phyloP scores from a whole-genome alignment of 2,797 vertebrate species.

The Tachyglossus aculeatus region DNA sequence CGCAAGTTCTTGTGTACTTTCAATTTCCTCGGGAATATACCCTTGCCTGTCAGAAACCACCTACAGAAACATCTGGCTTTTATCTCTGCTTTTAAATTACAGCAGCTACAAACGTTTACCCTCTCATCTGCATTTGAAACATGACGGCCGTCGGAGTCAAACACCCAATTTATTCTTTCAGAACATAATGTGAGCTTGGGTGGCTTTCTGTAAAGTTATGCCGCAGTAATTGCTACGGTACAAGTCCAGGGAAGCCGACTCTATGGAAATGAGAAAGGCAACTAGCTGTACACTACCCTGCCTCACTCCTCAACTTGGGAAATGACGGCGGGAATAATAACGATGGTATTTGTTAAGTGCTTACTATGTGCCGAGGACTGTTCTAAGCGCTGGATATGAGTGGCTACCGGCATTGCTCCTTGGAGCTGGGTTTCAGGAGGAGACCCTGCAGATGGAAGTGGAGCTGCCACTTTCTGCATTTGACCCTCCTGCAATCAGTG shows the following conservation, averaged over 20 bases:
- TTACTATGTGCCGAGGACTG: no score
- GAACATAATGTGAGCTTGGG: neutral
- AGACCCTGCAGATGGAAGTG: no score
- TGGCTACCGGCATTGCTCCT: no score
- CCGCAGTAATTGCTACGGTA: neutral
- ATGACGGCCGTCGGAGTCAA: neutral
- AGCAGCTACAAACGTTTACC: neutral
- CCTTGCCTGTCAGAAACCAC: neutral
- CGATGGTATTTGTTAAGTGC: no score
- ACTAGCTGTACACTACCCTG: no score
- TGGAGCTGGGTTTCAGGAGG: no score
- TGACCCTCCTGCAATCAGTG: no score
- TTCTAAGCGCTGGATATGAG: no score
- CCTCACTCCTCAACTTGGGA: no score
- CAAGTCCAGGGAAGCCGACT: neutral
- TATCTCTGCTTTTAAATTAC: neutral
- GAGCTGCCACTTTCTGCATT: no score
- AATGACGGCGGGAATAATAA: no score
- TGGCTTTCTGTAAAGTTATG: neutral
- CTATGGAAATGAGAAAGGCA: neutral
- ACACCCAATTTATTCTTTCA: neutral
- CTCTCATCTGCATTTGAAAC: slow-evolving; percentile 6
- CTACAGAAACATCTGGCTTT: neutral
- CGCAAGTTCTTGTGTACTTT: no score
- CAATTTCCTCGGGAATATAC: neutral